Evolutionary conservation across 2,113 vertebrate species (phyloP), one percentile per base, ranked within the genome.

Genomic region (Toxotes chatareus): DNA sequence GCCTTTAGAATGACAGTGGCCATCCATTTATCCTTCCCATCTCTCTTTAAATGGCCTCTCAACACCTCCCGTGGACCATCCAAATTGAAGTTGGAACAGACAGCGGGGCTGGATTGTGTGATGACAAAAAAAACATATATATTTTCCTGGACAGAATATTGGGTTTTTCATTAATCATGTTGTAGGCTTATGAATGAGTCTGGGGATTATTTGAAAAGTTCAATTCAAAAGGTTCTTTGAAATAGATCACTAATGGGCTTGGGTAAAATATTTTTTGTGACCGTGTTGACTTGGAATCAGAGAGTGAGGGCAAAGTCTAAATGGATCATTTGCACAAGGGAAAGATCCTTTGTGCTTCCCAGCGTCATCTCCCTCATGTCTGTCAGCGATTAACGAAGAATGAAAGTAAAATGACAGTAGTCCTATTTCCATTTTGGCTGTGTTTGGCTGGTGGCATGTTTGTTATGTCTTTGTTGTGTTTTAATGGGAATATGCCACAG

Each of bases 1-100:
- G 85, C 85, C 66, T 89, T 91, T 88, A 87, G 83, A 91, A 88
- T 85, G 90, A 90, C 89, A 87, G 82, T 79, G 60, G 80, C 80
- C 73, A 80, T 87, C 84, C 83, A 91, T 91, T 91, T 87, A 83
- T 89, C 53, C 76, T 77, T 86, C 73, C 73, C 79, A 81, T 89
- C 69, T 76, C 49, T 62, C 71, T 60, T 78, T 34, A 49, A n/a
- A 6, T 64, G 72, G 65, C 77, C 61, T 82, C 59, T 75, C 62
- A 73, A 56, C 75, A 79, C 69, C 76, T 88, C 63, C 57, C 53
- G 42, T 27, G 36, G 63, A 85, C 67, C 4, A 3, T 80, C 72
- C 72, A 86, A 84, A 90, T 79, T 82, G 70, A 80, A 88, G 87
- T 61, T 78, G 49, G 61, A 78, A 68, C 51, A 83, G 71, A 74